Evolutionary conservation across 2,888 invertebrate genomes (phyloP).

Genomic region (Pyrrhosoma nymphula): DNA sequence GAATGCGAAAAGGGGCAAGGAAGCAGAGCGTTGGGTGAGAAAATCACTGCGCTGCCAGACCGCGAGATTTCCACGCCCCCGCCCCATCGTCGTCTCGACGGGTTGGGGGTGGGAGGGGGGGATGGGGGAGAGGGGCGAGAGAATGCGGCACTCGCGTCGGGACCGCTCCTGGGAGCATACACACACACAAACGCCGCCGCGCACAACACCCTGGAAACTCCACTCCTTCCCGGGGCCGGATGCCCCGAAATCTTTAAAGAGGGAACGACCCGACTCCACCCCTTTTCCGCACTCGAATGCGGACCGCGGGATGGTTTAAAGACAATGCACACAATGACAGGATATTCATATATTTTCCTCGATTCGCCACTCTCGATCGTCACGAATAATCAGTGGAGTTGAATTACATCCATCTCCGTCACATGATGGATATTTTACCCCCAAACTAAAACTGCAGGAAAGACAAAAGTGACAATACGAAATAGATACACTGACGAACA

Average conservation of each 20-base stretch:
- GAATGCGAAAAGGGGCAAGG: not conserved
- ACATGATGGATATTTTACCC: too few species aligned
- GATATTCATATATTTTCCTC: not conserved
- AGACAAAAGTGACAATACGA: too few species aligned
- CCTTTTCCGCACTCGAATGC: not conserved
- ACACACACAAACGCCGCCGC: not conserved
- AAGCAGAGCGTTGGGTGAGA: not conserved
- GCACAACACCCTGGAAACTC: not conserved
- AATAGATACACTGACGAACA: too few species aligned
- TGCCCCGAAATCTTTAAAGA: slow-evolving; percentile 25
- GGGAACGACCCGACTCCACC: not conserved
- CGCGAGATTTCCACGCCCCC: slow-evolving; percentile 11
- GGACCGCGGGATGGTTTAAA: not conserved
- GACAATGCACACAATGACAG: not conserved
- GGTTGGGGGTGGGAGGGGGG: not conserved
- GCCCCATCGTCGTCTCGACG: not conserved
- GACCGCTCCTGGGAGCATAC: not conserved
- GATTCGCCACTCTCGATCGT: not conserved
- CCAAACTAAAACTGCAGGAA: too few species aligned
- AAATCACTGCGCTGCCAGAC: not conserved
- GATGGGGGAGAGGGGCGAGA: not conserved
- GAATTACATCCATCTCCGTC: too few species aligned
- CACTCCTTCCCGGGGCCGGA: slow-evolving; percentile 9
- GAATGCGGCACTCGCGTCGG: slow-evolving; percentile 35
- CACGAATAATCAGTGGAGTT: too few species aligned